phyloP scores from a whole-genome alignment of 35 echinoderm and acorn worm genomes.

The Heliocidaris erythrogramma region DNA sequence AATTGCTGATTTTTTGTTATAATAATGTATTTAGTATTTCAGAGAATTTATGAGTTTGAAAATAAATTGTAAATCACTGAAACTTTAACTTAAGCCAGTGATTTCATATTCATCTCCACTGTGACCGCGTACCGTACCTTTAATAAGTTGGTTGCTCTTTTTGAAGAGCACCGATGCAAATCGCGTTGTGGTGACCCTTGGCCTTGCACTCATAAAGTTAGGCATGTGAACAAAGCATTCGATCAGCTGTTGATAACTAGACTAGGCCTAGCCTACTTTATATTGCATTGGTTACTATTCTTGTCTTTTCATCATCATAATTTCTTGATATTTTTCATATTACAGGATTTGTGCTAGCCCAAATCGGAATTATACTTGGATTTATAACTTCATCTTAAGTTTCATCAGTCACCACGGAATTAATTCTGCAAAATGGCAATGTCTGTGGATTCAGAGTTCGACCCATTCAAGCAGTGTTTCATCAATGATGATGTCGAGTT shows the following conservation, averaged over 20 bases:
- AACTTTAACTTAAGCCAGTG: neutral
- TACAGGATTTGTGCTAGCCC: neutral
- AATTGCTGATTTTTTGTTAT: too few species aligned
- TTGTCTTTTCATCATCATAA: neutral
- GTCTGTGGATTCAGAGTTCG: constrained; percentile 6
- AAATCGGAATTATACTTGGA: constrained; percentile 17
- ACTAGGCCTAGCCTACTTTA: too few species aligned
- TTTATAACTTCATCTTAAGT: neutral
- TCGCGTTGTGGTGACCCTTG: constrained; percentile 21
- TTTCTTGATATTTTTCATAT: neutral
- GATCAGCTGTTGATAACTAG: constrained; percentile 46
- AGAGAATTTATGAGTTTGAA: neutral
- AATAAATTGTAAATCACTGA: neutral
- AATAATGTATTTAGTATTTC: neutral
- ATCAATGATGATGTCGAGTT: constrained; percentile 32
- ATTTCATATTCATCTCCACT: neutral
- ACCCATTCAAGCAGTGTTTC: constrained; percentile 44
- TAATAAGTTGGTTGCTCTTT: neutral
- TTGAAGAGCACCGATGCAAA: constrained; percentile 30
- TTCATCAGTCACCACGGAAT: constrained; percentile 3
- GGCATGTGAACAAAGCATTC: constrained; percentile 15
- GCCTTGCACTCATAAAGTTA: neutral
- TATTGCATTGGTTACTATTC: neutral
- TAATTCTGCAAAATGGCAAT: neutral
- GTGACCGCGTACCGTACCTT: neutral